Evolutionary conservation across 2,888 invertebrate species (phyloP).

Genomic region (Drosophila percnosoma): DNA sequence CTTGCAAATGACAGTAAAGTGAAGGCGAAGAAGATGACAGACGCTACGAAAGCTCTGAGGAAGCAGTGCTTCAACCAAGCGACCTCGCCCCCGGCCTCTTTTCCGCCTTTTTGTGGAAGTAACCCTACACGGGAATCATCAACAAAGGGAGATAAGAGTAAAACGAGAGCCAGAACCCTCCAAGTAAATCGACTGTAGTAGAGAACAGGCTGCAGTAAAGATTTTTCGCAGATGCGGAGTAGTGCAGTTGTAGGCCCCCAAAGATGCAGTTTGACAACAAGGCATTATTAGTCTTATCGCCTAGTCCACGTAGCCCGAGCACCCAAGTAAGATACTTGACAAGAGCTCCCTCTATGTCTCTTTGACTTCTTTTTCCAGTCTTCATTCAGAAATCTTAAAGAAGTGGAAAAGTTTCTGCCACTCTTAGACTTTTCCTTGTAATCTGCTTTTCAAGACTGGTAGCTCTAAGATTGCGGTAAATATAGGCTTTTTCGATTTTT

Average conservation of each 20-base stretch:
- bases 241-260: neutral
- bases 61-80: neutral
- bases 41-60: neutral
- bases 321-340: neutral
- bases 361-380: too few relatives aligned
- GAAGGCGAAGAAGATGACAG: neutral
- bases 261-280: neutral
- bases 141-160: neutral
- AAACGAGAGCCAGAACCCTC: neutral
- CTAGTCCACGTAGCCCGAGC: neutral
- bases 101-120: neutral
- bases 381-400: neutral
- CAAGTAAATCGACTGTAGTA: too few relatives aligned
- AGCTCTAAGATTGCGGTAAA: neutral
- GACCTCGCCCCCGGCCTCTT: neutral
- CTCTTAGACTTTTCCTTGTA: neutral
- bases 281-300: neutral
- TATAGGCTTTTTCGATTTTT: neutral
- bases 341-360: too few relatives aligned
- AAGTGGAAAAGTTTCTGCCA: neutral
- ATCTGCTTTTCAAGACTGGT: neutral
- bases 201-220: neutral
- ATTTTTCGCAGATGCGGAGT: neutral
- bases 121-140: neutral
- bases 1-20: neutral